phyloP scores from a whole-genome alignment of 2,888 invertebrate species.

The Patella pellucida region DNA sequence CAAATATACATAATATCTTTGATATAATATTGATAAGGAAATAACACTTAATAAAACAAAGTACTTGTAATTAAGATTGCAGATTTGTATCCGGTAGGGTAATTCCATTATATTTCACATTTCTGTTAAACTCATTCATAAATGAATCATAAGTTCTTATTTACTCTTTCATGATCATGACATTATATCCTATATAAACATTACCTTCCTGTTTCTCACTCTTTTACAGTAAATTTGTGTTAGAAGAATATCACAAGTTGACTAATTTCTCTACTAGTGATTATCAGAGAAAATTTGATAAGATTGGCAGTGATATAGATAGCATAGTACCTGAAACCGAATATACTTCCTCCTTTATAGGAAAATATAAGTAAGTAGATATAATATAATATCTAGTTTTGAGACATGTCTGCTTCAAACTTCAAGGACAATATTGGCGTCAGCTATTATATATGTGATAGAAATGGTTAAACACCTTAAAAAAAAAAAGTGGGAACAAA shows the following conservation, averaged over 20 bases:
- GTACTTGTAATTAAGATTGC: no score
- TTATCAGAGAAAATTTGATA: conserved; percentile 83
- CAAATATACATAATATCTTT: no score
- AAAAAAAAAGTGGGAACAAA: no score
- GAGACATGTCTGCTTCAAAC: no score
- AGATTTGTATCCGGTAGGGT: no score
- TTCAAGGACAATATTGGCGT: no score
- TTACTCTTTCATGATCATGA: background rate
- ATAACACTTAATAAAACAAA: no score
- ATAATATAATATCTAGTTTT: no score
- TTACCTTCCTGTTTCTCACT: conserved; percentile 18
- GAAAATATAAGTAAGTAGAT: conserved; percentile 84
- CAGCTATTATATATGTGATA: no score
- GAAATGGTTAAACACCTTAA: no score
- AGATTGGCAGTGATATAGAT: conserved; percentile 83
- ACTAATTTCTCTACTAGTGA: conserved; percentile 86
- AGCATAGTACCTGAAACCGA: conserved; percentile 87
- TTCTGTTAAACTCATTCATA: background rate
- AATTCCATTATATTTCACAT: no score
- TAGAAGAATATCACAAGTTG: conserved; percentile 84
- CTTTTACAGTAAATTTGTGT: conserved; percentile 72
- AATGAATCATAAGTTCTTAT: conserved; percentile 71
- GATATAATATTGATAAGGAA: no score
- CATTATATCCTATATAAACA: background rate
- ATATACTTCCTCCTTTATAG: conserved; percentile 86